phyloP scores from a whole-genome alignment of 2,888 invertebrate species.

The Hemithea aestivaria region DNA sequence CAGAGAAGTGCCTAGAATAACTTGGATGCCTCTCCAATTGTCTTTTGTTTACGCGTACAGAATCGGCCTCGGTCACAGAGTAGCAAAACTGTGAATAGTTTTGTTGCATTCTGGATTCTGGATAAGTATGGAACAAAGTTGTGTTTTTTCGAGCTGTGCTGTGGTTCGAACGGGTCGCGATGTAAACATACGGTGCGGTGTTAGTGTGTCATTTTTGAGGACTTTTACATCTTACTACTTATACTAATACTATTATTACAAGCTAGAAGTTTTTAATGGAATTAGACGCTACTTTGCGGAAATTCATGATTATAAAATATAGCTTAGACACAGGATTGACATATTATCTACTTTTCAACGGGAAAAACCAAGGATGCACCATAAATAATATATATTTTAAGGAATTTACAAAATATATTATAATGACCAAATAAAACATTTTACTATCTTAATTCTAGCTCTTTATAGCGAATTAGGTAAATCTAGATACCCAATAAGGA shows the following conservation, averaged over 20 bases:
- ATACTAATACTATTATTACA: too few relatives aligned
- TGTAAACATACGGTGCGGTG: constrained; percentile 26
- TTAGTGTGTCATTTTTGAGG: constrained; percentile 29
- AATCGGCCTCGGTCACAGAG: neutral
- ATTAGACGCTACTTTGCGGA: too few relatives aligned
- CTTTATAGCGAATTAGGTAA: neutral
- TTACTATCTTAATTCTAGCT: neutral
- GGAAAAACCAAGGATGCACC: too few relatives aligned
- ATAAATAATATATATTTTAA: too few relatives aligned
- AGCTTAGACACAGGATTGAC: constrained; percentile 1
- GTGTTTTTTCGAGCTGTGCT: constrained; percentile 10
- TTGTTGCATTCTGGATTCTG: constrained; percentile 11
- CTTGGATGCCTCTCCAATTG: constrained; percentile 8
- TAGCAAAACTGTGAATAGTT: neutral
- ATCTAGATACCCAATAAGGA: neutral
- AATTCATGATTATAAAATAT: too few relatives aligned
- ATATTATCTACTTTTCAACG: too few relatives aligned
- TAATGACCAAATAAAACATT: neutral
- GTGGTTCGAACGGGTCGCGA: constrained; percentile 10
- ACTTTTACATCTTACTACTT: constrained; percentile 15
- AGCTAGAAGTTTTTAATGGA: too few relatives aligned
- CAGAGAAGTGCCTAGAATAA: constrained; percentile 1
- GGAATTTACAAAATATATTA: too few relatives aligned
- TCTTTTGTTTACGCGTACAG: constrained; percentile 2
- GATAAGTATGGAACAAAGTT: neutral